These are phyloP conservation scores for Glyptemys insculpta DNA, from an alignment of 2,797 vertebrate species.

Conservation along the genomic window DNA sequence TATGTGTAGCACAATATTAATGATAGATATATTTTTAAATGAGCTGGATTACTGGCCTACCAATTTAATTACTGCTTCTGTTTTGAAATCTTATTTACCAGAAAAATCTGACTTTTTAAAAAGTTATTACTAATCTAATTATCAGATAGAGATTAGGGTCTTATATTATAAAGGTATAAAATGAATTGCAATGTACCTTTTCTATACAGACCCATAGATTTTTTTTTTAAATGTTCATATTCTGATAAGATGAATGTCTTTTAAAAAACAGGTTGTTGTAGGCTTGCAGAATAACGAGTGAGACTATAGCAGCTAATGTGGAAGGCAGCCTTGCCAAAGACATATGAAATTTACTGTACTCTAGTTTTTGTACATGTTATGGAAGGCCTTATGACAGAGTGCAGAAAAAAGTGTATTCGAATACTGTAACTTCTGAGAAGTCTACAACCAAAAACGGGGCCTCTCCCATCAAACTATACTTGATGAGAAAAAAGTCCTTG, in stretches of 20 bases:
- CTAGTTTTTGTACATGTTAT: accelerated
- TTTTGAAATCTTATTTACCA: neutral
- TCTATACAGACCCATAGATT: neutral
- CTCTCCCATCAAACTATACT: neutral
- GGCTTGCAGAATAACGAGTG: neutral
- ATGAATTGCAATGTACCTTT: neutral
- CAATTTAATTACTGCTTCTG: neutral
- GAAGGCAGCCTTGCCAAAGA: constrained; percentile 5
- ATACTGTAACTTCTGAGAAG: neutral
- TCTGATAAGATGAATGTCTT: constrained; percentile 10
- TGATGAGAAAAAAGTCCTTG: neutral
- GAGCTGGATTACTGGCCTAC: neutral
- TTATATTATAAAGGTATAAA: neutral
- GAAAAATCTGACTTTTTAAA: neutral
- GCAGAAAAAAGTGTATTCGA: neutral
- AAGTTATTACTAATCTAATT: neutral
- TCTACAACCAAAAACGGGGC: neutral
- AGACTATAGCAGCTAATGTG: neutral
- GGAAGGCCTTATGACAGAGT: neutral
- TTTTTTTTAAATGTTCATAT: neutral
- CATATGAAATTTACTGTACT: constrained; percentile 18
- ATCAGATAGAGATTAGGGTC: neutral
- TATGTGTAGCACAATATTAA: neutral
- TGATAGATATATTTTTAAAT: constrained; percentile 2
- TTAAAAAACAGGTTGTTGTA: neutral